Percentiles rank a stretch among this genome's conserved stretches.
These are phyloP conservation scores for Gryon sp. DNA, from an alignment of 1,140 invertebrate genomes.

Conservation along the genomic window DNA sequence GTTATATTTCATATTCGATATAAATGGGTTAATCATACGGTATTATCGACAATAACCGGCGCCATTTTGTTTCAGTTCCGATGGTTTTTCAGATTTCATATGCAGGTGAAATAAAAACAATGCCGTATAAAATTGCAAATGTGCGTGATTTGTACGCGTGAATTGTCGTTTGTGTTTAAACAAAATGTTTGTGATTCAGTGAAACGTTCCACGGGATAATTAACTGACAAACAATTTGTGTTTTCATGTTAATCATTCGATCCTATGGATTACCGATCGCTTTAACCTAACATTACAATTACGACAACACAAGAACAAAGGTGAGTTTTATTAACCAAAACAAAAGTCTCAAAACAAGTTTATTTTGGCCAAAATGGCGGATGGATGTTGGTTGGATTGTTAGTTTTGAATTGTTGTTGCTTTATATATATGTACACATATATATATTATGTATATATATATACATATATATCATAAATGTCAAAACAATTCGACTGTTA, in stretches of 20 bases:
- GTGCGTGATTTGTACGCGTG: conserved; percentile 16
- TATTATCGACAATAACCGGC: conserved; percentile 46
- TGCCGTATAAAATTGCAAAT: conserved; percentile 28
- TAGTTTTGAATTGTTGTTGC: background rate
- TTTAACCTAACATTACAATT: too few relatives aligned
- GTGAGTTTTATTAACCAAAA: too few relatives aligned
- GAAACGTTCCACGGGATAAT: conserved; percentile 8
- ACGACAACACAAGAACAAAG: too few relatives aligned
- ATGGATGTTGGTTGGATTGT: too few relatives aligned
- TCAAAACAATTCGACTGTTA: conserved; percentile 45
- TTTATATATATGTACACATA: too few relatives aligned
- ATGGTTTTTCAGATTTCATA: conserved; percentile 52
- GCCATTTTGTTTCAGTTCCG: conserved; percentile 57
- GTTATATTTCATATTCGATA: too few relatives aligned
- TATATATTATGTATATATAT: too few relatives aligned
- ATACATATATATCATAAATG: conserved; percentile 27
- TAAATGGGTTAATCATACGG: conserved; percentile 43
- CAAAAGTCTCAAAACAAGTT: too few relatives aligned
- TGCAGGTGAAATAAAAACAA: conserved; percentile 55
- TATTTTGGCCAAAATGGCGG: too few relatives aligned
- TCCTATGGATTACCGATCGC: conserved; percentile 51
- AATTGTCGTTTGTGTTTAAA: background rate
- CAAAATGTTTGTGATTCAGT: conserved; percentile 13
- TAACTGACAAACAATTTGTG: conserved; percentile 19
- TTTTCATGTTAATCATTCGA: conserved; percentile 24